Evolutionary conservation across 2,113 vertebrate genomes (phyloP).

Genomic region (Trematomus loennbergii): DNA sequence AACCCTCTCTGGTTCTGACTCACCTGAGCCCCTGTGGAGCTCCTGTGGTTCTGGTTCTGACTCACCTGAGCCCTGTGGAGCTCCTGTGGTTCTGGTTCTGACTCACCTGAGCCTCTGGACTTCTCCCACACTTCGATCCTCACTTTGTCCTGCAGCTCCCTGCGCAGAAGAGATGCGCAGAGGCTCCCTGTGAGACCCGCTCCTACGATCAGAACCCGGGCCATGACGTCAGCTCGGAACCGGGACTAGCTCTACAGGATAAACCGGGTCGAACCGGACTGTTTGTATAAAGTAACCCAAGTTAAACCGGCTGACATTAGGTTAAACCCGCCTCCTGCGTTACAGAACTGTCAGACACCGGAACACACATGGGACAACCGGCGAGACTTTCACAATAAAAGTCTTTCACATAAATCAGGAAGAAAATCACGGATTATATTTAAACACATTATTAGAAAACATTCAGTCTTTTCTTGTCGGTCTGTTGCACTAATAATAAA

Average conservation of each 20-base stretch:
- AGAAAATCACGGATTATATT: not conserved
- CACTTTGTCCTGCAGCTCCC: slow-evolving; percentile 62
- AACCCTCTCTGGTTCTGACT: too few species aligned
- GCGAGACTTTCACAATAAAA: slow-evolving; percentile 41
- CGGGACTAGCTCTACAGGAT: fast-evolving
- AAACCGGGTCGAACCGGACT: not conserved
- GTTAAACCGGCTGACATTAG: too few species aligned
- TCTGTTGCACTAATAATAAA: too few species aligned
- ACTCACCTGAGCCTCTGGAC: slow-evolving; percentile 86
- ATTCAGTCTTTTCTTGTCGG: too few species aligned
- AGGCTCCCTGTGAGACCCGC: slow-evolving; percentile 90
- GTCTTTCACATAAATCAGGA: not conserved
- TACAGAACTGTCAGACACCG: slow-evolving; percentile 5
- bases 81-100: not conserved
- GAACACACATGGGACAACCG: not conserved
- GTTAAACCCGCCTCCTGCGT: not conserved
- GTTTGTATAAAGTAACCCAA: too few species aligned
- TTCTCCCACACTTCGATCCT: slow-evolving; percentile 89
- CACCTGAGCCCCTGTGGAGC: too few species aligned
- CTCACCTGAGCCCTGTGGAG: too few species aligned
- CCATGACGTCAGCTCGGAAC: slow-evolving; percentile 74
- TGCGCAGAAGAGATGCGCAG: slow-evolving; percentile 87
- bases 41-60: too few species aligned
- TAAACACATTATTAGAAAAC: too few species aligned
- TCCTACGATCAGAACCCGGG: slow-evolving; percentile 90